Evolutionary conservation across 2,797 vertebrate genomes (phyloP).

Genomic region (Sebastes iracundus): DNA sequence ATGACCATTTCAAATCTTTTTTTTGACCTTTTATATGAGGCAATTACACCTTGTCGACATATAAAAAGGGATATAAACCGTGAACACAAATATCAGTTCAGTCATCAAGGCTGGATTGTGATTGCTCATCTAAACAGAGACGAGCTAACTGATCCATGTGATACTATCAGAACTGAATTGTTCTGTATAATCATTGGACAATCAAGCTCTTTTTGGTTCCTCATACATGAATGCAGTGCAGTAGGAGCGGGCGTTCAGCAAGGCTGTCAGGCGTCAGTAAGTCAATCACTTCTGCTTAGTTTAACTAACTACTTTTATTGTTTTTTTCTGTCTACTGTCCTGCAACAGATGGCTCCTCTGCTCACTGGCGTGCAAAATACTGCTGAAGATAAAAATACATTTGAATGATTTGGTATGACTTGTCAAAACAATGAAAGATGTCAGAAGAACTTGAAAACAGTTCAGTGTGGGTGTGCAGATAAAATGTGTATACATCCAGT

Average conservation of each 20-base stretch:
- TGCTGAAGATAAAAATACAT: not conserved
- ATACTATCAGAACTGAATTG: not conserved
- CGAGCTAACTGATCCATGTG: not conserved
- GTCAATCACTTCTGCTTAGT: conserved; percentile 67
- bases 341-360: conserved; percentile 48
- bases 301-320: conserved; percentile 63
- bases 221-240: conserved; percentile 20
- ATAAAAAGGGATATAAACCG: not conserved
- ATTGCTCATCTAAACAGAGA: not conserved
- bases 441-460: not conserved
- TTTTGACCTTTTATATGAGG: not conserved
- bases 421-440: not conserved
- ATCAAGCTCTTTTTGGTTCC: conserved; percentile 9
- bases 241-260: not conserved
- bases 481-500: not conserved
- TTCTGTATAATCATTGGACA: conserved; percentile 1
- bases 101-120: not conserved
- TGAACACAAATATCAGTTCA: not conserved
- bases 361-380: conserved; percentile 6
- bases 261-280: conserved; percentile 56
- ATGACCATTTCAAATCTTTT: not conserved
- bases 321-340: conserved; percentile 31
- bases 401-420: not conserved
- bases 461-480: not conserved
- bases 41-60: not conserved